Evolutionary conservation across 2,888 invertebrate species (phyloP), one percentile per base, ranked within the genome.

Genomic region (Tupiocoris notatus): DNA sequence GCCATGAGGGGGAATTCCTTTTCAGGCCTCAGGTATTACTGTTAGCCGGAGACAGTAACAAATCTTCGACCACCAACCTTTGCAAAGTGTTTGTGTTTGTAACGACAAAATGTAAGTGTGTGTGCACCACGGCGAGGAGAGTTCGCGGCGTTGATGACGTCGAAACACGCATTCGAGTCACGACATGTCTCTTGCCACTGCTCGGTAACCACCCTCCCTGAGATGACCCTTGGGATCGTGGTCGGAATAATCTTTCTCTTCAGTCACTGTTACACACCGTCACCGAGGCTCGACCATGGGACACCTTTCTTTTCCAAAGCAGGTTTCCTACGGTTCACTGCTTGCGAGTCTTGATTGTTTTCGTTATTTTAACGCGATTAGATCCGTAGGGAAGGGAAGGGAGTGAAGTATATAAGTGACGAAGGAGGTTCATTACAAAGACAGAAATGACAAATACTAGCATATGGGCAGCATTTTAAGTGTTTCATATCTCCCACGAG

Each of bases 211-310:
- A 39, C 39, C n/a, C 39, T 39, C 39, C 59, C 59, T 20, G 54
- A 56, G 67, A 67, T 67, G 67, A 67, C 67, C 67, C 39, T 3
- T 3, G 39, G 57, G 56, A 22, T 56, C 67, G 67, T 67, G 67
- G 56, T 20, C 57, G 56, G 67, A 67, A 67, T 67, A 67, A 67
- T 67, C 39, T 39, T 39, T 39, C 12, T 12, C 39, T 39, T 7
- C 39, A 39, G 39, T 39, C 39, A 39, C 39, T 12, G 6, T 39
- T 3, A n/a, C n/a, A n/a, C n/a, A n/a, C n/a, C n/a, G n/a, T n/a
- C n/a, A n/a, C n/a, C n/a, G n/a, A n/a, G n/a, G n/a, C n/a, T n/a
- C 12, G 39, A 7, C 39, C 39, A 39, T 39, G 39, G 39, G 39
- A 39, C 39, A 12, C 39, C 39, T 39, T 39, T 12, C 39, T 39